Percentiles rank a stretch among this genome's conserved stretches.
phyloP scores from a whole-genome alignment of 2,888 invertebrate genomes.

The Melipona bicolor region DNA sequence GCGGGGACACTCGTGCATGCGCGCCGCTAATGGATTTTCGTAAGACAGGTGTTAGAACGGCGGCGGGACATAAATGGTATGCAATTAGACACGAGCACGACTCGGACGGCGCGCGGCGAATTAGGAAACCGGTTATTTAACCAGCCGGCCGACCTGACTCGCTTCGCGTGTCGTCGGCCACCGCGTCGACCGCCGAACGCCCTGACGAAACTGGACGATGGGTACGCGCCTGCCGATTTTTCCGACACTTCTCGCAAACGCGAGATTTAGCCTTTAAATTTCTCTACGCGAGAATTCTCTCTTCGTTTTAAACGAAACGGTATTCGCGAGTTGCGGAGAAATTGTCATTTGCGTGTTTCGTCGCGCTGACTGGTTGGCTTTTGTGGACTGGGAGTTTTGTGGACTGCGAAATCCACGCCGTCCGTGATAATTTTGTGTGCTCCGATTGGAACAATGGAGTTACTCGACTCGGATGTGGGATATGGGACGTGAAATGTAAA shows the following conservation, averaged over 20 bases:
- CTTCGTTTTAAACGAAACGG: no score
- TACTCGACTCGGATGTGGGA: no score
- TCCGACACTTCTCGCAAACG: background rate
- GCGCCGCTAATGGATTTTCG: slow-evolving; percentile 63
- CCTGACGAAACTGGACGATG: background rate
- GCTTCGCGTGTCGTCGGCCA: slow-evolving; percentile 56
- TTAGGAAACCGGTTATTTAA: slow-evolving; percentile 77
- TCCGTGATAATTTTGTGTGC: no score
- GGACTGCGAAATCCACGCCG: no score
- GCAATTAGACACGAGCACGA: slow-evolving; percentile 64
- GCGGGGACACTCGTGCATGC: slow-evolving; percentile 29
- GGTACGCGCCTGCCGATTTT: background rate
- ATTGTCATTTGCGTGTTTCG: no score
- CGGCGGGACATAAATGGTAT: slow-evolving; percentile 62
- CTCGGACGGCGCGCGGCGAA: slow-evolving; percentile 65
- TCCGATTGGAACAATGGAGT: no score
- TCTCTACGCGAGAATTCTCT: no score
- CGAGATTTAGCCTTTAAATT: no score
- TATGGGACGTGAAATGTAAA: no score
- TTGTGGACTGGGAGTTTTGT: no score
- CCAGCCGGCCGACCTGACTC: slow-evolving; percentile 56
- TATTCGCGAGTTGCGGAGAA: no score
- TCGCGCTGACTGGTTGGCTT: no score
- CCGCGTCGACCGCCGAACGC: slow-evolving; percentile 30
- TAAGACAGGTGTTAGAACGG: slow-evolving; percentile 67